phyloP scores from a whole-genome alignment of 2,888 invertebrate genomes.

The Sicus ferrugineus region DNA sequence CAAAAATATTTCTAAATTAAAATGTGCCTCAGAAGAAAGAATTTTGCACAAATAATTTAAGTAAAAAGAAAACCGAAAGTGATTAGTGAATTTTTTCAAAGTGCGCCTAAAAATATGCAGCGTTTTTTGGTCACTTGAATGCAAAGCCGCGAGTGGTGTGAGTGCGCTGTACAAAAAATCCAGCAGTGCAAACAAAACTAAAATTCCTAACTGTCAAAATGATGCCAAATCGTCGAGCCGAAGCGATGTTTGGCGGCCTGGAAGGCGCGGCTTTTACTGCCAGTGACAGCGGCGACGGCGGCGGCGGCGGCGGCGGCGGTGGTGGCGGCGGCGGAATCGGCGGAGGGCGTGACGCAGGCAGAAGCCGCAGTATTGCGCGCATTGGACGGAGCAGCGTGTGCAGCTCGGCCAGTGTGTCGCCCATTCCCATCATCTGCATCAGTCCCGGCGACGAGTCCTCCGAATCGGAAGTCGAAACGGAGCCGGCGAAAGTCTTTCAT shows the following conservation, averaged over 20 bases:
- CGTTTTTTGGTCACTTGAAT: not conserved
- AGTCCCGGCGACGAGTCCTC: conserved; percentile 70
- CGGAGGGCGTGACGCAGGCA: not conserved
- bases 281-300: not conserved
- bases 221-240: conserved; percentile 51
- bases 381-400: conserved; percentile 51
- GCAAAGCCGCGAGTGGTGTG: not conserved
- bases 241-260: conserved; percentile 41
- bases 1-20: no score
- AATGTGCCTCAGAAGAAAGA: no score
- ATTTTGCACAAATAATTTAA: not conserved
- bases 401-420: conserved; percentile 57
- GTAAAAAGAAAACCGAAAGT: conserved; percentile 18
- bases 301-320: conserved; percentile 8
- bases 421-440: conserved; percentile 56
- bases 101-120: conserved; percentile 33
- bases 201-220: conserved; percentile 24
- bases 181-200: conserved; percentile 2
- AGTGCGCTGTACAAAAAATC: no score
- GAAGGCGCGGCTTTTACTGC: conserved; percentile 36
- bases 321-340: conserved; percentile 28
- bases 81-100: conserved; percentile 2
- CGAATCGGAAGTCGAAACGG: conserved; percentile 85
- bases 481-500: conserved; percentile 78
- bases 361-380: conserved; percentile 32